Evolutionary conservation across 2,797 vertebrate species (phyloP).

Genomic region (Octomys mimax): DNA sequence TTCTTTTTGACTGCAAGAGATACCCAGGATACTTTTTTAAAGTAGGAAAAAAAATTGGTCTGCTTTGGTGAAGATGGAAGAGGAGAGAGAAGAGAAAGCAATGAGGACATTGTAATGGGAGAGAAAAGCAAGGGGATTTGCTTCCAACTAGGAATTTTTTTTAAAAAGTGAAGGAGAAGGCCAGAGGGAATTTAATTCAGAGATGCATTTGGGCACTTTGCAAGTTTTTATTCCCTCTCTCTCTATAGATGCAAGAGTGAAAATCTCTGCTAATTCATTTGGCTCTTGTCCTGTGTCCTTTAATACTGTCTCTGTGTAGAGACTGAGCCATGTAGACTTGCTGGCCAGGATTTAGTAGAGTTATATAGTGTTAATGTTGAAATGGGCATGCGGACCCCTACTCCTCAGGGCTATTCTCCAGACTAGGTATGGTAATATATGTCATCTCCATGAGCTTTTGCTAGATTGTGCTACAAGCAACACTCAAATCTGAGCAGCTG

Average conservation of each 20-base stretch:
- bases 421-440: background rate
- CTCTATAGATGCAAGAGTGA: slow-evolving; percentile 48
- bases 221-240: background rate
- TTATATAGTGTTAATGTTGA: background rate
- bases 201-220: background rate
- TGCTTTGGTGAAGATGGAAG: background rate
- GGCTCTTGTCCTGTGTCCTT: slow-evolving; percentile 21
- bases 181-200: background rate
- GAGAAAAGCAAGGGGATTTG: background rate
- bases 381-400: background rate
- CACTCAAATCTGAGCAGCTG: slow-evolving; percentile 26
- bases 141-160: background rate
- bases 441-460: background rate
- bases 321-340: fast-evolving
- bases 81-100: background rate
- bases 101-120: background rate
- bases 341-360: background rate
- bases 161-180: background rate
- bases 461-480: slow-evolving; percentile 29
- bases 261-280: slow-evolving; percentile 65
- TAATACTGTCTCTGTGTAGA: background rate
- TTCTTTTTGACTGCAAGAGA: background rate
- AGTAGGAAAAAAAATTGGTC: background rate
- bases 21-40: background rate
- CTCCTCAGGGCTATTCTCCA: background rate